Evolutionary conservation across 2,113 vertebrate genomes (phyloP), one percentile per base, ranked within the genome.

Genomic region (Psittacula cyanocephala): DNA sequence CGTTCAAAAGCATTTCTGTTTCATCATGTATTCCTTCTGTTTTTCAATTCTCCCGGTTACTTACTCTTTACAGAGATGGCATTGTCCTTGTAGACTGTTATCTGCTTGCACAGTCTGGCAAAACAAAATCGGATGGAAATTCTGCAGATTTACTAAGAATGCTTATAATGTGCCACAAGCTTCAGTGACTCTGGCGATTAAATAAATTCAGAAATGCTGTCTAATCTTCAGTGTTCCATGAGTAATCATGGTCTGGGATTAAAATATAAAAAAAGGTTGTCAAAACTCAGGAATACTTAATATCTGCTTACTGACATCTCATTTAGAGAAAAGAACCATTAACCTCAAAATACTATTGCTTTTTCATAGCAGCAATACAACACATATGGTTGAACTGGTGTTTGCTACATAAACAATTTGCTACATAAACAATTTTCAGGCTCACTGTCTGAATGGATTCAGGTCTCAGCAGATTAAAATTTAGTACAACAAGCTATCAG

Each of bases 181-280:
- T 92, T 74, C 91, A 95, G 47, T 49, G 75, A 22, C 91, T 91
- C 71, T 88, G 81, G 71, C 89, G 75, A 96, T 95, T 94, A 88
- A 49, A 59, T 53, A 81, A 70, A 72, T 94, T 95, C 84, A 95
- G 87, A 91, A 92, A 94, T 88, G 52, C 43, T 69, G 2, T 49
- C 77, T 84, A 95, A 94, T 96, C 88, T 55, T 89, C 71, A 84
- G 0, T 63, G 59, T 79, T 92, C 91, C 57, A 65, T 49, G 71
- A 92, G 71, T 27, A 94, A 94, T 65, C 62, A 62, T 24, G 35
- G 35, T 12, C 92, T 83, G 75, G 76, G 86, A 94, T 77, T 94
- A 89, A 96, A 92, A 93, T 25, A 81, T 27, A 81, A 46, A 85
- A 86, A 92, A 89, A 90, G 33, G n/a, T 88, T 84, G 65, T 86